Conservation (phyloP, 1,140 invertebrate species). For the Oppia nitens region DNA sequence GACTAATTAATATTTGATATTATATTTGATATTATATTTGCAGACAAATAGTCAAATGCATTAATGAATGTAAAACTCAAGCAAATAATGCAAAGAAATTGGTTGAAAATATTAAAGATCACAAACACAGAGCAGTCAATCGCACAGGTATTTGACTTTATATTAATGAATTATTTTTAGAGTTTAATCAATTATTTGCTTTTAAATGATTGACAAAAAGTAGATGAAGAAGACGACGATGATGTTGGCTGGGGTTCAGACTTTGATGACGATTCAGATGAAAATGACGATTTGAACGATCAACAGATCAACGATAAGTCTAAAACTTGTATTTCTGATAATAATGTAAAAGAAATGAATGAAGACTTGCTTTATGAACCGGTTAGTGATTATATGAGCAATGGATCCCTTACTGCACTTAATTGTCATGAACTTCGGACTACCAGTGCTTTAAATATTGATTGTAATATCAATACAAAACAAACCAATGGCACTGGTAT, state of each 20-base stretch:
- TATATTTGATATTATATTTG: not conserved
- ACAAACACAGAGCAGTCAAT: slow-evolving; percentile 17
- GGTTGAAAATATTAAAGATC: slow-evolving; percentile 14
- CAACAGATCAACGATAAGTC: not conserved
- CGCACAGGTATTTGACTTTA: slow-evolving; percentile 10
- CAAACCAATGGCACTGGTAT: not conserved
- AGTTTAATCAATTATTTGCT: slow-evolving; percentile 8
- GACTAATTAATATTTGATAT: not conserved
- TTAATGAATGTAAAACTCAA: slow-evolving; percentile 21
- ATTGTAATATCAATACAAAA: not conserved
- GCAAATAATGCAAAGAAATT: slow-evolving; percentile 19
- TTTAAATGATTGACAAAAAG: not conserved
- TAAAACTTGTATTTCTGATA: not conserved
- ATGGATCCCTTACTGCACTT: not conserved
- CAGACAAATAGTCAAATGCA: slow-evolving; percentile 20
- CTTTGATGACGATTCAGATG: slow-evolving; percentile 19
- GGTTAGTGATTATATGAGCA: not conserved
- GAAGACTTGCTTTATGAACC: not conserved
- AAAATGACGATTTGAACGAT: not conserved
- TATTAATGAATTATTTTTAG: not conserved
- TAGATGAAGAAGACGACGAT: slow-evolving; percentile 20
- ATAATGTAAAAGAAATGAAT: not conserved
- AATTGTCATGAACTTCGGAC: not conserved
- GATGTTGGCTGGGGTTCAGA: slow-evolving; percentile 22
- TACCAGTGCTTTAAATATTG: not conserved